Evolutionary conservation across 1,140 invertebrate species (phyloP).

Genomic region (Holotrichia oblita): DNA sequence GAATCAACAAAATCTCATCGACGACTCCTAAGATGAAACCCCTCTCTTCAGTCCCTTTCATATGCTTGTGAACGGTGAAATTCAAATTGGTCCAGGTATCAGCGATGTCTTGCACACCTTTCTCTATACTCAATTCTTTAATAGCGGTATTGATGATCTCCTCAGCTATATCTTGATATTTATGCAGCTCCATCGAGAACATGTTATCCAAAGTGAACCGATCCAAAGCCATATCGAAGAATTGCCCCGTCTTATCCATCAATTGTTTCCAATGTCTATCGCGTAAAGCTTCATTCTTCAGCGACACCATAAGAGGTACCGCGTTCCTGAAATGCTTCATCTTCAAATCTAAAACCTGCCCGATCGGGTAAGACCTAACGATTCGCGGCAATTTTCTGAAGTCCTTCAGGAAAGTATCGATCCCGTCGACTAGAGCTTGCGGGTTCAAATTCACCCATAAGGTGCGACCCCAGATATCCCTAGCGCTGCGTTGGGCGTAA

Average conservation of each 20-base stretch:
- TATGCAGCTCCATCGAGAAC: conserved; percentile 89
- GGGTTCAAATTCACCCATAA: conserved; percentile 89
- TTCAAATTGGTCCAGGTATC: conserved; percentile 77
- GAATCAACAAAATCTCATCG: conserved; percentile 80
- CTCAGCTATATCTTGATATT: conserved; percentile 83
- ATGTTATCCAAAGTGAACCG: conserved; percentile 89
- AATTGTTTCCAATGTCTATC: conserved; percentile 89
- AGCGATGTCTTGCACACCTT: conserved; percentile 80
- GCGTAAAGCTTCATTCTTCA: conserved; percentile 90
- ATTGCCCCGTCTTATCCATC: conserved; percentile 84
- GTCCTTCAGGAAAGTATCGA: conserved; percentile 84
- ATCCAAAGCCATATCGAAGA: conserved; percentile 87
- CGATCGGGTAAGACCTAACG: conserved; percentile 68
- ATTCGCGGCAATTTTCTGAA: conserved; percentile 72
- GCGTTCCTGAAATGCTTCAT: conserved; percentile 91
- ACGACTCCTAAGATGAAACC: conserved; percentile 80
- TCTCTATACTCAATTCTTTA: conserved; percentile 89
- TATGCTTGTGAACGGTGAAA: conserved; percentile 76
- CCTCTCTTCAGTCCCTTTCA: conserved; percentile 68
- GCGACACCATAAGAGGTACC: conserved; percentile 86
- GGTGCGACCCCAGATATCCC: conserved; percentile 84
- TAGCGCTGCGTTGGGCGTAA: conserved; percentile 76
- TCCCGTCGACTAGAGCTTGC: conserved; percentile 83
- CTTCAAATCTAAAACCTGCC: conserved; percentile 74
- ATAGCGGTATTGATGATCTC: conserved; percentile 87